Evolutionary conservation across 92 coral and sea anemone species (phyloP).

Genomic region (Blastomussa wellsi): DNA sequence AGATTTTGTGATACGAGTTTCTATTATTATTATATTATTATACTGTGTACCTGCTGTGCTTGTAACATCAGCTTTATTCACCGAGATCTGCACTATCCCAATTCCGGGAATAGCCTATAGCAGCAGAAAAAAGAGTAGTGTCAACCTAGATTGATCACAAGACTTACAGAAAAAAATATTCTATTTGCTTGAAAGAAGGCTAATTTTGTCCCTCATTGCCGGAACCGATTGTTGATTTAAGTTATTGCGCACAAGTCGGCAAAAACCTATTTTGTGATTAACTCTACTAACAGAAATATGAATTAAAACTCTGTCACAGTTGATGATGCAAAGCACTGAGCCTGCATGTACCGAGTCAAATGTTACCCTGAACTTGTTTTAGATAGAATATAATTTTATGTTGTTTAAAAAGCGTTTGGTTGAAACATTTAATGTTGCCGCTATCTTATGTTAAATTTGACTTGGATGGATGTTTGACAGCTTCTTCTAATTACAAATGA

Average conservation of each 20-base stretch:
- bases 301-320: too few species aligned
- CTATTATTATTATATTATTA: too few species aligned
- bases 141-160: background rate
- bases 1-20: too few species aligned
- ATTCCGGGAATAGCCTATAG: background rate
- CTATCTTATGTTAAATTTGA: background rate
- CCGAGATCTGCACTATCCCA: background rate
- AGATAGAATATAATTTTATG: background rate
- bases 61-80: background rate
- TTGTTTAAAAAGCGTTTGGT: background rate
- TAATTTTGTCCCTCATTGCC: background rate
- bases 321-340: too few species aligned
- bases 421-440: background rate
- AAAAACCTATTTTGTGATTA: too few species aligned
- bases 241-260: background rate
- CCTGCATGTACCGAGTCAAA: too few species aligned
- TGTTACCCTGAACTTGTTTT: too few species aligned
- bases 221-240: background rate
- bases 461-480: background rate
- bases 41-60: background rate
- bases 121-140: background rate
- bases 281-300: too few species aligned
- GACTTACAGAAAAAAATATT: background rate
- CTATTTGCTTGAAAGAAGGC: too few species aligned
- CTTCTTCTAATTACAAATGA: background rate